These are phyloP conservation scores for Siniperca undulata DNA, from an alignment of 2,797 vertebrate species.

Conservation along the genomic window DNA sequence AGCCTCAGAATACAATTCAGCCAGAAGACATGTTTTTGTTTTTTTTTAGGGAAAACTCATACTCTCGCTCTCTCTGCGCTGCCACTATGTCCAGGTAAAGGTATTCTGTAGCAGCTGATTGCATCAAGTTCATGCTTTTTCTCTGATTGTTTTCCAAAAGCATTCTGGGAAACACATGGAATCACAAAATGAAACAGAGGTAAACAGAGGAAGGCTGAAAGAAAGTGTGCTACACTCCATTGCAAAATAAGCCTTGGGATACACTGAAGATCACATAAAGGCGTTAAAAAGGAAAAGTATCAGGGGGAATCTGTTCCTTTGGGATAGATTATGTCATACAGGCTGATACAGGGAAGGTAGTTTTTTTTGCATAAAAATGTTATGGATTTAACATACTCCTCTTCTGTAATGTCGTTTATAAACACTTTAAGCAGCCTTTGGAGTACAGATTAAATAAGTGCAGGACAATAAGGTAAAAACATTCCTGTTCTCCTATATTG, in stretches of 20 bases:
- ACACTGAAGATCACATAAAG: background rate
- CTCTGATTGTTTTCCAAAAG: background rate
- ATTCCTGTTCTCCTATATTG: background rate
- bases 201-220: background rate
- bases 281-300: background rate
- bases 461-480: background rate
- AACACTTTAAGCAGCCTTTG: background rate
- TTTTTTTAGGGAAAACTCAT: background rate
- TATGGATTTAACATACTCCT: background rate
- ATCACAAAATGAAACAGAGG: background rate
- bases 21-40: background rate
- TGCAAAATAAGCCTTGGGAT: background rate
- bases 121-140: background rate
- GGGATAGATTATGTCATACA: conserved; percentile 3
- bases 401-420: background rate
- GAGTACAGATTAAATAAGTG: background rate
- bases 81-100: background rate
- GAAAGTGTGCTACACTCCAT: background rate
- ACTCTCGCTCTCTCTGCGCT: background rate
- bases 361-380: background rate
- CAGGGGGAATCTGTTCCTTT: background rate
- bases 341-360: background rate
- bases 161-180: conserved; percentile 14
- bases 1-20: background rate
- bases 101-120: background rate